Conservation (phyloP, 1,140 invertebrate species). For the Asobara japonica region DNA sequence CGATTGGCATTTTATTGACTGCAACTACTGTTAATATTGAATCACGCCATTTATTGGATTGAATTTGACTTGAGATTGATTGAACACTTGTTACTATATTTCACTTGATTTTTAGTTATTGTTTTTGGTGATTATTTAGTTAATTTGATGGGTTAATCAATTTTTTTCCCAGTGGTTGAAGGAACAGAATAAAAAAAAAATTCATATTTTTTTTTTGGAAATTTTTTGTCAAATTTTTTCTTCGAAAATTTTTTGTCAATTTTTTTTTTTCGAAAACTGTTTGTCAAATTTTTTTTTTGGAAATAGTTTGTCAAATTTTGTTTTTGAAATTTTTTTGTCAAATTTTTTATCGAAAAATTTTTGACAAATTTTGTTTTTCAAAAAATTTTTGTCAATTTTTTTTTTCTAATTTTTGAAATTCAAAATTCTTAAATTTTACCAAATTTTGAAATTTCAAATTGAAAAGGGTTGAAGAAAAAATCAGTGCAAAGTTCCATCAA, state of each 20-base stretch:
- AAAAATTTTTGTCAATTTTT: too few relatives aligned
- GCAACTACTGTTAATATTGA: slow-evolving; percentile 55
- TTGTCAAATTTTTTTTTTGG: slow-evolving; percentile 22
- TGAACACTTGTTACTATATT: slow-evolving; percentile 52
- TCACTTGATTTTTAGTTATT: not conserved
- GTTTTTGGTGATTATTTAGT: slow-evolving; percentile 39
- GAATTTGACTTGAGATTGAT: slow-evolving; percentile 51
- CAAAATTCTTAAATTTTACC: too few relatives aligned
- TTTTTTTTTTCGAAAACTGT: slow-evolving; percentile 3
- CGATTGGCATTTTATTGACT: slow-evolving; percentile 52
- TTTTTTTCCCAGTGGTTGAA: slow-evolving; percentile 25
- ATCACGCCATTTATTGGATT: slow-evolving; percentile 50
- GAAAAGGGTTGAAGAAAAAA: too few relatives aligned
- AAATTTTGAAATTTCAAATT: too few relatives aligned
- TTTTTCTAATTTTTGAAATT: too few relatives aligned
- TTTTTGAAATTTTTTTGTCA: too few relatives aligned
- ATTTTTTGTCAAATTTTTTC: slow-evolving; percentile 36
- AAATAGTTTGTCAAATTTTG: slow-evolving; percentile 39
- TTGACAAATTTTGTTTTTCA: too few relatives aligned
- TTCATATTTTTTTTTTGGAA: slow-evolving; percentile 1
- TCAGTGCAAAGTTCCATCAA: slow-evolving; percentile 47
- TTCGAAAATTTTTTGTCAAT: slow-evolving; percentile 21
- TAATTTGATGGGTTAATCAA: too few relatives aligned
- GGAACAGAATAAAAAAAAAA: too few relatives aligned
- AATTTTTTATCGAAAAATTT: too few relatives aligned